These are phyloP conservation scores for Scartelaos histophorus DNA, from an alignment of 2,113 vertebrate species.

Conservation along the genomic window DNA sequence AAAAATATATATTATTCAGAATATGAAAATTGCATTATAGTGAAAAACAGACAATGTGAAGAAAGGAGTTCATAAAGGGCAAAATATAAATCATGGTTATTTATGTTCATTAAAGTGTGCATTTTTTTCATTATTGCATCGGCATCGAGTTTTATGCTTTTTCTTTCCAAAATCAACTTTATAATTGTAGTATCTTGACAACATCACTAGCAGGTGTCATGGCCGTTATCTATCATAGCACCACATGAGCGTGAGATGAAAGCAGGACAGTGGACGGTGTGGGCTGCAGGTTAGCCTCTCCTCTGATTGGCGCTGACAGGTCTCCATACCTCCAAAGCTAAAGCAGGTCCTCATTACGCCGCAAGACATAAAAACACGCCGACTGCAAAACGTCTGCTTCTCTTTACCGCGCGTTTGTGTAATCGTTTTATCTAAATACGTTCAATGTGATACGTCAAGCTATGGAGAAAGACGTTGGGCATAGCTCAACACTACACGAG, in stretches of 20 bases:
- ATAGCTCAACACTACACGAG: too few species aligned
- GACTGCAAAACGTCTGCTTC: constrained; percentile 9
- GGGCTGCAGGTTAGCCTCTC: constrained; percentile 4
- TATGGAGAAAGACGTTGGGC: not conserved
- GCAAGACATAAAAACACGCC: not conserved
- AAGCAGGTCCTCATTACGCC: constrained; percentile 11
- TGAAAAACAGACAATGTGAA: too few species aligned
- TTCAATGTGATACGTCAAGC: not conserved
- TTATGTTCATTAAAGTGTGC: too few species aligned
- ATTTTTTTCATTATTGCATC: too few species aligned
- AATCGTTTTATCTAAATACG: constrained; percentile 6
- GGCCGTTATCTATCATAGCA: constrained; percentile 14
- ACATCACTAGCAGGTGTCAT: not conserved
- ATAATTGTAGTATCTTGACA: too few species aligned
- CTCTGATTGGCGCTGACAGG: constrained; percentile 39
- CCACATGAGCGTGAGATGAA: constrained; percentile 27
- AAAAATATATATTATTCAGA: too few species aligned
- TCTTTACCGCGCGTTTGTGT: not conserved
- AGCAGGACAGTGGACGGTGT: constrained; percentile 22
- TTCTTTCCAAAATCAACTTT: too few species aligned
- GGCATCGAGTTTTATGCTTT: too few species aligned
- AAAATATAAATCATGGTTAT: too few species aligned
- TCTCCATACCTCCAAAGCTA: constrained; percentile 44
- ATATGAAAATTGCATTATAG: too few species aligned
- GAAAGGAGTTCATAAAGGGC: too few species aligned